Conservation (phyloP, 2,888 invertebrate species). For the Drosophila infuscata region DNA sequence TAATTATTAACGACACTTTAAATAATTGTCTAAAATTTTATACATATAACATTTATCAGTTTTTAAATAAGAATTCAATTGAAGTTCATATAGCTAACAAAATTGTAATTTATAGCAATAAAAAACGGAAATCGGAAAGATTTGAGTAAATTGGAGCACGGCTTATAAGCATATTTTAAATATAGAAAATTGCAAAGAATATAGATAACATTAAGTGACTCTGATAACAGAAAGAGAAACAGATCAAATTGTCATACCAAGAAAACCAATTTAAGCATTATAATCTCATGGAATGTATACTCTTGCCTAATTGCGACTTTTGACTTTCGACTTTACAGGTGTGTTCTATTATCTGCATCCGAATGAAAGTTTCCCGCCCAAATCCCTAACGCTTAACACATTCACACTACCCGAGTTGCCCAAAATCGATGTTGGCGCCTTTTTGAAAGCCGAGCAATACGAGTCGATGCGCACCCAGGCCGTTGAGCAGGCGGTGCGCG, state of each 20-base stretch:
- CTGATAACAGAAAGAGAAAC: background rate
- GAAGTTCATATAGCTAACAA: background rate
- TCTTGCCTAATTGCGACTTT: conserved; percentile 49
- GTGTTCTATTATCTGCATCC: conserved; percentile 84
- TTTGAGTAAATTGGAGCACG: background rate
- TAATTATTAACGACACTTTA: background rate
- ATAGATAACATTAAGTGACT: background rate
- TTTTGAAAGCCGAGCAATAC: conserved; percentile 75
- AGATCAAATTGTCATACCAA: conserved; percentile 1
- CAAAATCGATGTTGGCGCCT: conserved; percentile 77
- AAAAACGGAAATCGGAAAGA: background rate
- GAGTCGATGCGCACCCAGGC: conserved; percentile 86
- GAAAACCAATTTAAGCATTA: background rate
- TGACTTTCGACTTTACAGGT: conserved; percentile 76
- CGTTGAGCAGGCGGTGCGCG: conserved; percentile 86
- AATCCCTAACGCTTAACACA: conserved; percentile 76
- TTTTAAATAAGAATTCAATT: background rate
- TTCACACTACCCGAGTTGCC: conserved; percentile 80
- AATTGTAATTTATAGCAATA: background rate
- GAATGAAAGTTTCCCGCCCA: conserved; percentile 83
- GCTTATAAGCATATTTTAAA: background rate
- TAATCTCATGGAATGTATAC: background rate
- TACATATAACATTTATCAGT: background rate
- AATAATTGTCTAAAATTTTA: background rate
- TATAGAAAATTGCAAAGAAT: background rate